A percentile compares a stretch with the other conserved stretches of the same genome.
Evolutionary conservation across 2,113 vertebrate genomes (phyloP).

Genomic region (Pseudolaguvia tuberculata): DNA sequence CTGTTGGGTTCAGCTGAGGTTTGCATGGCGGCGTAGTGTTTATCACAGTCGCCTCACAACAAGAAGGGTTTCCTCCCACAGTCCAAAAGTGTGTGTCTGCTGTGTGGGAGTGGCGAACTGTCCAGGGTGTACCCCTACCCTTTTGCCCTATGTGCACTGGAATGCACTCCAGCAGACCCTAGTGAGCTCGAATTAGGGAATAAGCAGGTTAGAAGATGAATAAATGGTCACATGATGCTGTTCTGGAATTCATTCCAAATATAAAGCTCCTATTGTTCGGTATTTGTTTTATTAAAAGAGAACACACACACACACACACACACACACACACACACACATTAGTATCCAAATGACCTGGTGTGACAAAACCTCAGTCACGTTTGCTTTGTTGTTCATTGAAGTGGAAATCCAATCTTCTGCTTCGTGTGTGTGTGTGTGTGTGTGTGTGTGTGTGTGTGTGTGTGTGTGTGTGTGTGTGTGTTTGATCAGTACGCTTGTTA

Average conservation of each 20-base stretch:
- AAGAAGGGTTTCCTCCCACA: too few species aligned
- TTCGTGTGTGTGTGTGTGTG: slow-evolving; percentile 10
- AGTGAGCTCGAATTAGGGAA: too few species aligned
- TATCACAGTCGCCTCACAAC: too few species aligned
- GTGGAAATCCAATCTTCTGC: slow-evolving; percentile 30
- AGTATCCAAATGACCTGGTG: slow-evolving; percentile 25
- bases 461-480: neutral
- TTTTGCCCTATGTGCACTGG: too few species aligned
- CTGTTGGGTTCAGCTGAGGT: too few species aligned
- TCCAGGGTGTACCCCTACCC: too few species aligned
- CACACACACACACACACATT: slow-evolving; percentile 13
- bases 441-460: neutral
- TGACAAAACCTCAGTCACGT: slow-evolving; percentile 25
- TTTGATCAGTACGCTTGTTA: neutral
- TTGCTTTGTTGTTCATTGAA: slow-evolving; percentile 23
- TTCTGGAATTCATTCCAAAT: neutral
- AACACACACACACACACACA: neutral
- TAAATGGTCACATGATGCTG: neutral
- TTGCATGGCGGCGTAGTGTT: too few species aligned
- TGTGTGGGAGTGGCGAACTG: too few species aligned
- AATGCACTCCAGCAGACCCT: too few species aligned
- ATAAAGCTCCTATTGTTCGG: neutral
- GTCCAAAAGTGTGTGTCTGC: too few species aligned
- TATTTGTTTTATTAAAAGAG: neutral
- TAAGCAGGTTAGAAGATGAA: too few species aligned